A percentile compares a stretch with the other conserved stretches of the same genome.
phyloP scores from a whole-genome alignment of 2,888 invertebrate genomes.

The Lycophotia porphyrea region DNA sequence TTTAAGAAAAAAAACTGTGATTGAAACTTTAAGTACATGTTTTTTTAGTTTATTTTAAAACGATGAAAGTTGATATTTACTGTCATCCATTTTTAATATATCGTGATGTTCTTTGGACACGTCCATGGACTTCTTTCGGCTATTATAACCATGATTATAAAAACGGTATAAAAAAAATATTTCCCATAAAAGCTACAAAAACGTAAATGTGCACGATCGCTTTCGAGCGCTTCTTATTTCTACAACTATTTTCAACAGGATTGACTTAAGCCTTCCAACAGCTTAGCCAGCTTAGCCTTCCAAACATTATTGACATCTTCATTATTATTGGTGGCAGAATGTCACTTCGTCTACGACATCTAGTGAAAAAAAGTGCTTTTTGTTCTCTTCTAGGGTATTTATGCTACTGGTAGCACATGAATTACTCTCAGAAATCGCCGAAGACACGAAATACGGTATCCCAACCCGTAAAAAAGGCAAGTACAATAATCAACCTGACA shows the following conservation, averaged over 20 bases:
- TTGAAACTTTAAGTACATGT: neutral
- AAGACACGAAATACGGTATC: conserved; percentile 82
- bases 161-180: neutral
- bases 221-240: conserved; percentile 64
- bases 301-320: neutral
- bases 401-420: conserved; percentile 94
- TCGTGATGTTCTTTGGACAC: neutral
- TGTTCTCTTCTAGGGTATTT: conserved; percentile 77
- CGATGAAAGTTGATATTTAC: neutral
- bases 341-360: neutral
- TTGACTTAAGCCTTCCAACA: neutral
- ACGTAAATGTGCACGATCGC: neutral
- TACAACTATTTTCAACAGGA: neutral
- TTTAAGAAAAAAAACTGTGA: neutral
- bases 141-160: neutral
- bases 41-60: conserved; percentile 7
- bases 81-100: neutral
- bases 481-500: conserved; percentile 23
- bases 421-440: conserved; percentile 90
- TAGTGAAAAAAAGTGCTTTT: neutral
- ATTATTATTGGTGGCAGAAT: neutral
- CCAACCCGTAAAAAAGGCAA: conserved; percentile 72
- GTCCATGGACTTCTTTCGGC: neutral
- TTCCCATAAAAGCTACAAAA: neutral
- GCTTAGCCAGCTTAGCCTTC: neutral